Base-by-base conservation (phyloP, 2,888 invertebrate species). In the Spodoptera exigua region DNA sequence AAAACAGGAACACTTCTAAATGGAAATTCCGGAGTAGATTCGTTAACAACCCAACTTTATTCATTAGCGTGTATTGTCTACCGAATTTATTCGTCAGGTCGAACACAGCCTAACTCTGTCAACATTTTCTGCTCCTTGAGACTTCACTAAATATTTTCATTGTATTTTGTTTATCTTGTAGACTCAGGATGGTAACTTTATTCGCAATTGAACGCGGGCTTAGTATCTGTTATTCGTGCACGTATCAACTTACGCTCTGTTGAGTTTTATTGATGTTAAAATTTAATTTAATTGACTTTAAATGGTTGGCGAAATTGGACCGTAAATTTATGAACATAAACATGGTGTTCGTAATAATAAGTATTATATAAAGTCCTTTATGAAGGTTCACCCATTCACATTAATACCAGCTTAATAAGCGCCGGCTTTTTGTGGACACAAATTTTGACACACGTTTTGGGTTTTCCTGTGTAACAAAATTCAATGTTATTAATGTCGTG, bases 31-130 rank as follows among this genome's bases (percentile, higher is more conserved):
- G 63, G 87, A 88, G 89, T 88, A 85, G 87, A 86, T 92, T 90
- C 90, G 91, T 89, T 92, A 92, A 89, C 91, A 91, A 86, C 86
- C 85, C 77, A 93, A 93, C 92, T 93, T 92, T 92, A 92, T 93
- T 93, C 92, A 92, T 93, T 93, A 92, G 85, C 87, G 89, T 91
- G 91, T 89, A 92, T 93, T 93, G 92, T 92, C 90, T 91, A 85
- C 84, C 78, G 84, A 90, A 92, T 90, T 91, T 89, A 91, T 89
- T 89, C 86, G 85, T 86, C 89, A 90, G 89, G 90, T 89, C 87
- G 84, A 89, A 87, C 86, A 82, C 79, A 80, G 79, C 74, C 82
- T 76, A 85, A 88, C 82, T 89, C 83, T 69, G 74, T 71, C 81
- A 85, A 82, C 84, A 83, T 87, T 89, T 83, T 83, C 81, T 81